Evolutionary conservation across 2,113 vertebrate genomes (phyloP).

Genomic region (Chinchilla lanigera): DNA sequence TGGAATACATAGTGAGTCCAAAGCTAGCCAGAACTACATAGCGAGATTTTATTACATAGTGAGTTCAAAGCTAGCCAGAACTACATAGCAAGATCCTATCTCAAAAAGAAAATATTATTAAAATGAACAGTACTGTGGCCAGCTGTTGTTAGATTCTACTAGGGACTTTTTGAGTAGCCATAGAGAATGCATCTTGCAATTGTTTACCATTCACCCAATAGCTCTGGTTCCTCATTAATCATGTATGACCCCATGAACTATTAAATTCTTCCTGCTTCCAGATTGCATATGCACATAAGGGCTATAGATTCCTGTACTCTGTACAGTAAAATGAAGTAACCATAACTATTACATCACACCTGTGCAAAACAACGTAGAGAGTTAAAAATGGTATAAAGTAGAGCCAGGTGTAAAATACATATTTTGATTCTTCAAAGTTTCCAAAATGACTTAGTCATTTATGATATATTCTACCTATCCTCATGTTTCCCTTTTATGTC

Average conservation of each 20-base stretch:
- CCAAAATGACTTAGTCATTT: background rate
- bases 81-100: no score
- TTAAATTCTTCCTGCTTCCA: background rate
- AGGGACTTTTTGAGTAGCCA: background rate
- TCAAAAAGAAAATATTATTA: background rate
- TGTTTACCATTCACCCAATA: background rate
- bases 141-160: background rate
- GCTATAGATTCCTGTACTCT: background rate
- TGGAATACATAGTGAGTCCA: no score
- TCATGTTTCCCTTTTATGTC: background rate
- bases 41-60: no score
- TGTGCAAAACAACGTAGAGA: background rate
- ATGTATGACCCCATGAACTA: background rate
- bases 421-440: background rate
- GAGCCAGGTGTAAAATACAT: background rate
- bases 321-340: background rate
- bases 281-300: background rate
- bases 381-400: background rate
- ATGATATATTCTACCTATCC: background rate
- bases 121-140: background rate
- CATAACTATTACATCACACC: background rate
- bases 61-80: no score
- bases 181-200: background rate
- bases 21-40: no score
- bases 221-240: background rate